Conservation (phyloP, 2,113 vertebrate species). For the Dicentrarchus labrax region DNA sequence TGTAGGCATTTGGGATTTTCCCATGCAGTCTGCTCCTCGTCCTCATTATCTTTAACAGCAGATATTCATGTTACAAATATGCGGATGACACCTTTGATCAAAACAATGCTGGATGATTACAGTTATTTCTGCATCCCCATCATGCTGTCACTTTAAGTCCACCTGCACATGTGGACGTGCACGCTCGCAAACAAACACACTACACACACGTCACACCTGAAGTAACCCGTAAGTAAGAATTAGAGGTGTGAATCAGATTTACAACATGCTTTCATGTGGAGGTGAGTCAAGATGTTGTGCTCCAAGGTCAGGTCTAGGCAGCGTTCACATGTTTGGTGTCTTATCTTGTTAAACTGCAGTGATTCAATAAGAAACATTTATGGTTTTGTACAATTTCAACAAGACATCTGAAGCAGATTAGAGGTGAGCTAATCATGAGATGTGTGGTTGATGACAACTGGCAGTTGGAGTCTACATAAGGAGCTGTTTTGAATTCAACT, state of each 20-base stretch:
- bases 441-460: constrained; percentile 14
- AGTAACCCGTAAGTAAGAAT: constrained; percentile 50
- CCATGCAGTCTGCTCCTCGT: constrained; percentile 37
- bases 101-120: constrained; percentile 71
- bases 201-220: constrained; percentile 29
- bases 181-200: not conserved
- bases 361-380: constrained; percentile 19
- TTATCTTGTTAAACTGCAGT: not conserved
- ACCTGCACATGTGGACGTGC: constrained; percentile 1
- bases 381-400: constrained; percentile 16
- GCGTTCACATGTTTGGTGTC: not conserved
- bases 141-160: constrained; percentile 45
- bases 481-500: constrained; percentile 37
- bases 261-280: constrained; percentile 53
- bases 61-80: constrained; percentile 58
- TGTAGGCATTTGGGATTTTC: constrained; percentile 65
- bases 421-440: constrained; percentile 23
- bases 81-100: constrained; percentile 69
- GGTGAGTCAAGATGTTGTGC: not conserved
- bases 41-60: constrained; percentile 47
- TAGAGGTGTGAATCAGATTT: constrained; percentile 67
- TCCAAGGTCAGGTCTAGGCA: no score
- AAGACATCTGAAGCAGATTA: constrained; percentile 54
- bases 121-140: constrained; percentile 57
- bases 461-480: constrained; percentile 9